Percentiles rank a stretch among this genome's conserved stretches.
phyloP scores from a whole-genome alignment of 2,888 invertebrate species.

The Ochropacha duplaris region DNA sequence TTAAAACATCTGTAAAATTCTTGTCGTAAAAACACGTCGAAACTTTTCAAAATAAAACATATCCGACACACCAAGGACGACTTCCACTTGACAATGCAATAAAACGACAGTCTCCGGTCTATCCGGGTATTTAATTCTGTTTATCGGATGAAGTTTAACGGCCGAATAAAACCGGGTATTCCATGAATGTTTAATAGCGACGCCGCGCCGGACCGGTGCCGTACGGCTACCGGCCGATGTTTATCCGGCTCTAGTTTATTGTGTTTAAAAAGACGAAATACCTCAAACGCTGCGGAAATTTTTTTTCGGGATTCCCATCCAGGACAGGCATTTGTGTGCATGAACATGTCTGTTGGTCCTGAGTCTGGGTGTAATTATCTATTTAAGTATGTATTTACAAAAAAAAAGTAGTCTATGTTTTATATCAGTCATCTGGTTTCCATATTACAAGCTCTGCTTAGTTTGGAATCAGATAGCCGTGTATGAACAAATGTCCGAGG shows the following conservation, averaged over 20 bases:
- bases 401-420: too few species aligned
- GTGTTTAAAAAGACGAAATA: background rate
- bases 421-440: too few species aligned
- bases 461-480: too few species aligned
- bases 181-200: conserved; percentile 3
- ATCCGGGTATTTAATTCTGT: conserved; percentile 4
- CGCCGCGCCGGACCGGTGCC: background rate
- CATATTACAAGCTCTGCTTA: too few species aligned
- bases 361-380: too few species aligned
- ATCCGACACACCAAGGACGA: background rate
- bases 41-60: background rate
- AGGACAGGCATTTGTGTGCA: too few species aligned
- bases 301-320: too few species aligned
- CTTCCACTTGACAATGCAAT: background rate
- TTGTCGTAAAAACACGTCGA: background rate
- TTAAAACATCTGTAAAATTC: background rate
- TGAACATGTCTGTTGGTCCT: too few species aligned
- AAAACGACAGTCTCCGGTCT: conserved; percentile 1
- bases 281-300: background rate
- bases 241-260: conserved; percentile 1
- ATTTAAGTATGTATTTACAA: too few species aligned
- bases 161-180: conserved; percentile 3
- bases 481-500: too few species aligned
- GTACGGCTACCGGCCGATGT: background rate
- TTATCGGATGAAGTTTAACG: conserved; percentile 5